phyloP scores from a whole-genome alignment of 2,113 vertebrate species.

The Microtus pennsylvanicus region DNA sequence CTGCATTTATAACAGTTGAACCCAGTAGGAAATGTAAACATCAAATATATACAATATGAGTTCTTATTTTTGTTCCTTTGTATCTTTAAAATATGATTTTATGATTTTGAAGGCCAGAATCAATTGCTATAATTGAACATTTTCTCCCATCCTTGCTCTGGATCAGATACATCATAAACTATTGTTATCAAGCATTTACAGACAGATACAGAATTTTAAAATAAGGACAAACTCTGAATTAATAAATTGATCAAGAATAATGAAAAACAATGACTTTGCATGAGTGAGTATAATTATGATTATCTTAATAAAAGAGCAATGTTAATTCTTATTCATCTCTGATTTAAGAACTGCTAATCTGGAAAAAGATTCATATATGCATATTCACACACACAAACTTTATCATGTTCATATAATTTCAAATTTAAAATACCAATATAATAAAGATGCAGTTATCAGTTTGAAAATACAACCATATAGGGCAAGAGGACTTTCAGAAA shows the following conservation, averaged over 20 bases:
- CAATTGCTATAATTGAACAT: background rate
- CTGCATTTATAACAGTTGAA: background rate
- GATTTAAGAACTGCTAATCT: background rate
- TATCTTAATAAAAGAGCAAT: background rate
- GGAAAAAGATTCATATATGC: background rate
- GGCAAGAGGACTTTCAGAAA: background rate
- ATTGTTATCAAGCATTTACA: too few species aligned
- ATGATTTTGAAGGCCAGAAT: background rate
- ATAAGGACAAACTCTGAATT: background rate
- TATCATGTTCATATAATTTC: background rate
- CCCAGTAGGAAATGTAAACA: background rate
- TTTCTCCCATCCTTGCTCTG: background rate
- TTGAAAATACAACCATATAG: background rate
- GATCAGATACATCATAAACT: background rate
- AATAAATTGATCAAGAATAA: background rate
- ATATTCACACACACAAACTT: background rate
- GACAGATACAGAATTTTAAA: background rate
- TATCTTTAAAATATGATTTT: background rate
- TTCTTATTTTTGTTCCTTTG: background rate
- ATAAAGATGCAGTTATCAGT: background rate
- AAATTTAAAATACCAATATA: background rate
- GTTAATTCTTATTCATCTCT: background rate
- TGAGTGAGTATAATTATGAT: background rate
- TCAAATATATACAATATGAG: background rate
- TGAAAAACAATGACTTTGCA: background rate